Evolutionary conservation across 2,888 invertebrate species (phyloP), one percentile per base, ranked within the genome.

Genomic region (Gastrophysa polygoni): DNA sequence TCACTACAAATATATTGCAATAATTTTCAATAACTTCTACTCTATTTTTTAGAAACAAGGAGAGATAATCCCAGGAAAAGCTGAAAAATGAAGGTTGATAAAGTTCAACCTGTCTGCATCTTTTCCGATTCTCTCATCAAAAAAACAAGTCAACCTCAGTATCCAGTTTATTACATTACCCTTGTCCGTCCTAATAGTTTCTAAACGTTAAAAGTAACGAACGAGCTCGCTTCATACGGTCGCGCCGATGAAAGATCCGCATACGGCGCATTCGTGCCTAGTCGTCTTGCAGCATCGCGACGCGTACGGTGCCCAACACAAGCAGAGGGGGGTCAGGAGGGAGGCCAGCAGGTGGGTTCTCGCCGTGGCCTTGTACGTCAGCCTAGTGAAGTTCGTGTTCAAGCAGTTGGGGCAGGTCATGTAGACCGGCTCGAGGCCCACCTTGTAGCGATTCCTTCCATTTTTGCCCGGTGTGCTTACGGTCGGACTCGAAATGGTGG

Each of bases 371-470:
- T 29, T 17, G 2, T 32, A 34, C 2, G 20, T 20, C 1, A 64
- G 44, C 11, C 20, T 38, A 1, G 63, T 64, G n/a, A 24, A 5
- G 17, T 60, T 43, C 1, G 60, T 32, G 6, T 29, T 28, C 14
- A 57, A 44, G 29, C 63, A 64, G 28, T 43, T 64, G 1, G 63
- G 63, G 20, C 63, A 64, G 7, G 63, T 64, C 38, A 64, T 44
- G 16, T 57, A 18, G 8, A 51, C 8, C 6, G 63, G 54, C 3
- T 14, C 2, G 38, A 21, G 57, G 0, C 49, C 56, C 1, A 62
- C 34, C 4, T 61, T 21, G 20, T 38, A 48, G 24, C 49, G 20
- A 21, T 20, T 24, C 10, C 38, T 21, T 4, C 6, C 38, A 18
- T 34, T 11, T 34, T 38, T 28, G 16, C 8, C 16, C 32, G 49